Evolutionary conservation across 2,797 vertebrate species (phyloP), one percentile per base, ranked within the genome.

Genomic region (Ctenosaura bakeri): DNA sequence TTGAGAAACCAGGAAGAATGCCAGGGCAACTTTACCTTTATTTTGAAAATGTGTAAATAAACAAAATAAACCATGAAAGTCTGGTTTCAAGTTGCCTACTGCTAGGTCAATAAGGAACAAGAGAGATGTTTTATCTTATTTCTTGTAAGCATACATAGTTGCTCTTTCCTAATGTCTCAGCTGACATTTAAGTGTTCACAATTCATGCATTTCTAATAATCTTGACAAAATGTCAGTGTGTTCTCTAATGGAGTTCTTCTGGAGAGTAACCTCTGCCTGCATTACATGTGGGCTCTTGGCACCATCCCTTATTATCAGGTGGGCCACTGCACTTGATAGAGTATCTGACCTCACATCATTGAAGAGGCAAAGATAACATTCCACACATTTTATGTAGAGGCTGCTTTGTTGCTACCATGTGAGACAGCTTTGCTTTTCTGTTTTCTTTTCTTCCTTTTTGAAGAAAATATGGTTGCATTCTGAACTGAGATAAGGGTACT

Each of bases 151-250:
- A 69, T 42, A 84, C 12, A 0, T n/a, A 92, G 87, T 86, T 93
- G 73, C 84, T 95, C 88, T 95, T 96, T 90, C 87, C 85, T 95
- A 95, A 95, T 91, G 87, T 92, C 85, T 95, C 90, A 77, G 35
- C 91, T 74, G 90, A 95, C 92, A 95, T 96, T 97, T 96, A 85
- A 62, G 32, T 91, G 89, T 90, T 92, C 84, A 91, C 90, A 94
- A 92, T 90, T 94, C 73, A 66, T 93, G 89, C 91, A 93, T 97
- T 96, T 95, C 94, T 96, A 96, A 95, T 94, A 94, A 94, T 89
- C 71, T 89, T 56, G 59, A 83, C 85, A 93, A 97, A 97, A 96
- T 95, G 83, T 94, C 97, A 97, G 42, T 64, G 6, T 87, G 82
- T 92, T 95, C 89, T 84, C 86, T 96, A 94, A 95, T 79, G 92